Evolutionary conservation across 2,797 vertebrate genomes (phyloP).

Genomic region (Neosilurus hyrtlii): DNA sequence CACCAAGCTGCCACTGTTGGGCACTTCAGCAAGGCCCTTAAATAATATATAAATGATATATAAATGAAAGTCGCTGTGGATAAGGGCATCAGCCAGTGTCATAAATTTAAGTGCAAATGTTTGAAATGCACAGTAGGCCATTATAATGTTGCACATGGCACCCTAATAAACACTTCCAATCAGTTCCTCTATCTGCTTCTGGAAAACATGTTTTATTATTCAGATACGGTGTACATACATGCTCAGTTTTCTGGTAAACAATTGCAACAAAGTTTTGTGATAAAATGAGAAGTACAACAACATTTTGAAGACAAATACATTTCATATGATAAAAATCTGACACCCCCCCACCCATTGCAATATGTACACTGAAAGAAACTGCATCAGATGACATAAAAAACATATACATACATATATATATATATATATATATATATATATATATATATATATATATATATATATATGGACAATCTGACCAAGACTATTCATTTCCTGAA

Average conservation of each 20-base stretch:
- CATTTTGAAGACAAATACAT: slow-evolving; percentile 72
- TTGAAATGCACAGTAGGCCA: neutral
- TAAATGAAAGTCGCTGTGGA: too few relatives aligned
- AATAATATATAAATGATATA: too few relatives aligned
- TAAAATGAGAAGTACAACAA: slow-evolving; percentile 49
- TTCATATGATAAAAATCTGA: slow-evolving; percentile 80
- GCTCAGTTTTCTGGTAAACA: slow-evolving; percentile 41
- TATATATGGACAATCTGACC: slow-evolving; percentile 61
- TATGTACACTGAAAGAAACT: slow-evolving; percentile 75
- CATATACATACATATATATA: too few relatives aligned
- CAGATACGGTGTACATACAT: slow-evolving; percentile 46
- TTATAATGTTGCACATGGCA: neutral
- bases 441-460: slow-evolving; percentile 48
- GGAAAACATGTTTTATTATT: slow-evolving; percentile 43
- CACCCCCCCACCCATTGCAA: slow-evolving; percentile 68
- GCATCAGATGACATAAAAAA: slow-evolving; percentile 72
- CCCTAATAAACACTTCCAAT: neutral
- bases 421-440: neutral
- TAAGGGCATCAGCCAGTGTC: too few relatives aligned
- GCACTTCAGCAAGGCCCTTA: too few relatives aligned
- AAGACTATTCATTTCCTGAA: slow-evolving; percentile 69
- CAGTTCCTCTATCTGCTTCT: slow-evolving; percentile 40
- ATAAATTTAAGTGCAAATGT: too few relatives aligned
- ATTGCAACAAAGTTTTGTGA: slow-evolving; percentile 45
- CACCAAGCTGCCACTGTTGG: too few relatives aligned